These are phyloP conservation scores for Aurelia aurita complex sp. Pacific DNA, from an alignment of 30 jellyfish, hydroid and myxozoan species.

Conservation along the genomic window DNA sequence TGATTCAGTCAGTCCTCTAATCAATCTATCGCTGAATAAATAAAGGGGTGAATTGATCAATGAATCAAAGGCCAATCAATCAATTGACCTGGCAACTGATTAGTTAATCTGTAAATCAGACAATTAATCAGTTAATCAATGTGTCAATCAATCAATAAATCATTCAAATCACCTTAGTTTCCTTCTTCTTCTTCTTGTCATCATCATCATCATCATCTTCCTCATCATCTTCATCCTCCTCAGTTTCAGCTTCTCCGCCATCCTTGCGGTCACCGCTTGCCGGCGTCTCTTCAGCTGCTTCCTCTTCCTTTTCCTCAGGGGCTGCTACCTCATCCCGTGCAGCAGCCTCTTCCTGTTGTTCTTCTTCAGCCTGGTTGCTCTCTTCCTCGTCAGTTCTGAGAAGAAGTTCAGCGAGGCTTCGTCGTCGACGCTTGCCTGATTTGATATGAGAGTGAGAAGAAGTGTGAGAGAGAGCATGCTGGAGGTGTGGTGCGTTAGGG, in stretches of 20 bases:
- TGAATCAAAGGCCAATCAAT: too few relatives aligned
- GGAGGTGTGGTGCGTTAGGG: slow-evolving; percentile 89
- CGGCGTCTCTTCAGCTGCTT: slow-evolving; percentile 13
- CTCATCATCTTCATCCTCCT: slow-evolving; percentile 47
- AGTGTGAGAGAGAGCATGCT: slow-evolving; percentile 91
- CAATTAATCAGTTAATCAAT: too few relatives aligned
- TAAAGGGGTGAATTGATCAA: too few relatives aligned
- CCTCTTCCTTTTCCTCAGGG: slow-evolving; percentile 43
- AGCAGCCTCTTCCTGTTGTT: slow-evolving; percentile 52
- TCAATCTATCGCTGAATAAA: too few relatives aligned
- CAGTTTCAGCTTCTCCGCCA: slow-evolving; percentile 30
- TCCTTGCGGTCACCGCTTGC: slow-evolving; percentile 36
- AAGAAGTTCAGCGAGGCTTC: slow-evolving; percentile 59
- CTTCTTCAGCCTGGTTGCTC: slow-evolving; percentile 48
- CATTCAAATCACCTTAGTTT: slow-evolving; percentile 10
- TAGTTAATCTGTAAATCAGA: too few relatives aligned
- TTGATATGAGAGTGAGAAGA: slow-evolving; percentile 82
- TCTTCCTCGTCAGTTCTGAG: slow-evolving; percentile 45
- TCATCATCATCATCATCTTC: slow-evolving; percentile 71
- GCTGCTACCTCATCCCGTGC: slow-evolving; percentile 52
- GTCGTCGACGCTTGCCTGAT: slow-evolving; percentile 70
- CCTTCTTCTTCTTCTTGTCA: slow-evolving; percentile 39
- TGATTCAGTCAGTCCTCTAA: too few relatives aligned
- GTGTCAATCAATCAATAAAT: too few relatives aligned
- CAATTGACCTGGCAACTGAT: too few relatives aligned